A percentile compares a stretch with the other conserved stretches of the same genome.
Conservation (phyloP, 2,888 invertebrate genomes). For the Rhamnusium bicolor region DNA sequence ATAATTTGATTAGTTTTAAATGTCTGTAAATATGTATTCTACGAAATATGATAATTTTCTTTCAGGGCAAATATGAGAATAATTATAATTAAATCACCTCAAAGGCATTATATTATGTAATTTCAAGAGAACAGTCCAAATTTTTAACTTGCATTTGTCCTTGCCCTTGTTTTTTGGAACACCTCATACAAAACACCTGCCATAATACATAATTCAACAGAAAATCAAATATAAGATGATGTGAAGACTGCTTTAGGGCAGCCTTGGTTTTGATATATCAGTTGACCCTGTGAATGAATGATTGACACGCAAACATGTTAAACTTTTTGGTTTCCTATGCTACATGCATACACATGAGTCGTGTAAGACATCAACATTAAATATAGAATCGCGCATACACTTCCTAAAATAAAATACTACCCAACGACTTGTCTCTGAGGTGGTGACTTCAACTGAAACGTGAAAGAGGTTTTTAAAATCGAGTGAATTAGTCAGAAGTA, state of each 20-base stretch:
- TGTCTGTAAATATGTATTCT: not conserved
- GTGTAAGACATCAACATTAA: conserved; percentile 3
- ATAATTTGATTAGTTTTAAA: not conserved
- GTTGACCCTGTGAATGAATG: not conserved
- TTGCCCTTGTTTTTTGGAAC: not conserved
- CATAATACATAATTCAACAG: not conserved
- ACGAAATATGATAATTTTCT: not conserved
- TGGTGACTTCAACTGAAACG: not conserved
- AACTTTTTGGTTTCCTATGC: not conserved
- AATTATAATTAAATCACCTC: no score
- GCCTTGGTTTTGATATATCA: not conserved
- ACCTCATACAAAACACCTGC: not conserved
- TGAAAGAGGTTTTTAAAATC: not conserved
- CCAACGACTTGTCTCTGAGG: not conserved
- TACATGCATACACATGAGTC: not conserved
- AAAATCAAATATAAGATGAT: not conserved
- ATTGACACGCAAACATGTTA: not conserved
- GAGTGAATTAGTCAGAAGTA: conserved; percentile 16
- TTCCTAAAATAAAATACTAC: conserved; percentile 10
- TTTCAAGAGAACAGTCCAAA: not conserved
- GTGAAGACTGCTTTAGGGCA: not conserved
- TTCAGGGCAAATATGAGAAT: not conserved
- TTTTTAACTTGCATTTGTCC: not conserved
- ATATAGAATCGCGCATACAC: not conserved
- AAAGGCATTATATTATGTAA: not conserved